Evolutionary conservation across 2,888 invertebrate genomes (phyloP).

Genomic region (Lepidochrysops patricia): DNA sequence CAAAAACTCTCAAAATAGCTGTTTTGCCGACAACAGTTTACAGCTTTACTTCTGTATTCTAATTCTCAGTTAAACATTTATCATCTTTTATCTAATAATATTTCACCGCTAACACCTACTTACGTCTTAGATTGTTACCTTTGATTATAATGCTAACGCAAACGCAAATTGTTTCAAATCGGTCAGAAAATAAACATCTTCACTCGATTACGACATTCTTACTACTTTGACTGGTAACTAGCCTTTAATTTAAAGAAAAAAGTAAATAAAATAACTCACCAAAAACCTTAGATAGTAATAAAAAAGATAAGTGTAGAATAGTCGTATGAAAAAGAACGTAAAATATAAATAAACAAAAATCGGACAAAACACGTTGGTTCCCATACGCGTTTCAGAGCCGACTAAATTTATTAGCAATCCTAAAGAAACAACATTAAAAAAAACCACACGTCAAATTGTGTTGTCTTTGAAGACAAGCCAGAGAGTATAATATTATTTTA

Average conservation of each 20-base stretch:
- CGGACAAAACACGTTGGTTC: background rate
- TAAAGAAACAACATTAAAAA: background rate
- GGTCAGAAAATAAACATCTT: background rate
- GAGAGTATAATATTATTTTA: background rate
- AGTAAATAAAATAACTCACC: background rate
- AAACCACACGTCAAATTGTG: background rate
- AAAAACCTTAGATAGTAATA: background rate
- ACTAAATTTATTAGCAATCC: background rate
- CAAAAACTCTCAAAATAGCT: too few relatives aligned
- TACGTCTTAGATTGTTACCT: background rate
- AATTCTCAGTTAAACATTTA: background rate
- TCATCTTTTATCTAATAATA: background rate
- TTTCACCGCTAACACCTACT: too few relatives aligned
- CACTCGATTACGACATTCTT: background rate
- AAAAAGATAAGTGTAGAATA: background rate
- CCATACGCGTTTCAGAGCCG: background rate
- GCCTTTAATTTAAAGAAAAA: background rate
- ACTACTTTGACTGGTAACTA: background rate
- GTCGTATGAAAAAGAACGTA: background rate
- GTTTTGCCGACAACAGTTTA: too few relatives aligned
- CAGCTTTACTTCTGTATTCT: background rate
- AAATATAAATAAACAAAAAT: background rate
- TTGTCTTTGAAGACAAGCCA: background rate
- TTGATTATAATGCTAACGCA: background rate
- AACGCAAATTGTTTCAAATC: background rate